A percentile compares a stretch with the other conserved stretches of the same genome.
Conservation (phyloP, 2,888 invertebrate species). For the Mythimna ferrago region DNA sequence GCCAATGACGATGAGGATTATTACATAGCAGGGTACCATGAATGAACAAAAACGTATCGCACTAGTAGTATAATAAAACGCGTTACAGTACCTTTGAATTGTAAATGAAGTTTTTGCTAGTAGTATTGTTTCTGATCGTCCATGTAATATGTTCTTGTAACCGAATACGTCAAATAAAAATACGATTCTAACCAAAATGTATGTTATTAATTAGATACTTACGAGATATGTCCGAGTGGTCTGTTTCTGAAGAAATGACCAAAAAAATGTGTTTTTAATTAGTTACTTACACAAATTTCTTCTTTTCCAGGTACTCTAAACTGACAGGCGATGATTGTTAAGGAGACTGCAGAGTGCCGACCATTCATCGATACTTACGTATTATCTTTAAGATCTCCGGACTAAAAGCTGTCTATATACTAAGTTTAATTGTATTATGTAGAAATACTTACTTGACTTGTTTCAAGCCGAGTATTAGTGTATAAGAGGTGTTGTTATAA, state of each 20-base stretch:
- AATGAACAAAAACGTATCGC: background rate
- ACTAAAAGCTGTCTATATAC: background rate
- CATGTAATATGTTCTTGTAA: no score
- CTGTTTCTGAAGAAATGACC: background rate
- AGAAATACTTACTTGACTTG: background rate
- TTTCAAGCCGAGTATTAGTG: background rate
- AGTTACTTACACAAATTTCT: background rate
- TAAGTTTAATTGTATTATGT: background rate
- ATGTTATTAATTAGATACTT: background rate
- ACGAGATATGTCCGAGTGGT: background rate
- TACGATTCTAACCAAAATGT: no score
- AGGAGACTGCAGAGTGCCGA: no score
- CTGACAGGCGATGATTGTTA: slow-evolving; percentile 12
- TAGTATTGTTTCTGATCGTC: no score
- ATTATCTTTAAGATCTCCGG: background rate
- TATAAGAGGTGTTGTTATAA: no score
- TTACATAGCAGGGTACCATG: background rate
- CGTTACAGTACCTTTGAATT: background rate
- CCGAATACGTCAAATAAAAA: no score
- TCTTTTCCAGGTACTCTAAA: slow-evolving; percentile 17
- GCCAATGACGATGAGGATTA: background rate
- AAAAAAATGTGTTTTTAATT: background rate
- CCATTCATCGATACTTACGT: no score
- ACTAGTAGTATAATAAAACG: background rate
- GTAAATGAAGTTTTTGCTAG: background rate